Conservation (phyloP, 2,888 invertebrate species). For the Acanthoscelides obtectus region DNA sequence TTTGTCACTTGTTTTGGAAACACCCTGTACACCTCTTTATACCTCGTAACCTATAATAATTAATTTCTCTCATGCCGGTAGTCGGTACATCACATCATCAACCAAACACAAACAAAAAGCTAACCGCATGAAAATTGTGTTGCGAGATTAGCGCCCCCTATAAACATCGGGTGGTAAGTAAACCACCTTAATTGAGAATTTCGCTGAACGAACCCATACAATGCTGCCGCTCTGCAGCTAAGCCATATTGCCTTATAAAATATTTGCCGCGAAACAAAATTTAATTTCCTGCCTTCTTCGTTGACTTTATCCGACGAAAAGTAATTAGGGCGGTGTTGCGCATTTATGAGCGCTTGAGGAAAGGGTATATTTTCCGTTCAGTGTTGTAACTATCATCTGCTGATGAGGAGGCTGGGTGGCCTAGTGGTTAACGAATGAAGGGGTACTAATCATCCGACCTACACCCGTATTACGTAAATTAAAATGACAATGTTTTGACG, state of each 20-base stretch:
- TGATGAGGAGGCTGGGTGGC: too few species aligned
- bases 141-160: neutral
- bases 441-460: too few species aligned
- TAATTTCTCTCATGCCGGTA: too few species aligned
- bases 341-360: neutral
- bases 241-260: neutral
- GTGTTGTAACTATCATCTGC: too few species aligned
- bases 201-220: neutral
- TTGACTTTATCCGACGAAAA: neutral
- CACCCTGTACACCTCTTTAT: too few species aligned
- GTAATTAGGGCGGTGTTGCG: neutral
- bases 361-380: too few species aligned
- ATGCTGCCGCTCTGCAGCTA: neutral
- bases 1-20: too few species aligned
- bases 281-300: neutral
- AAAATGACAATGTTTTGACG: too few species aligned
- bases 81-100: neutral
- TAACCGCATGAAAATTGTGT: neutral
- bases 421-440: too few species aligned
- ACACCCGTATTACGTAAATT: too few species aligned
- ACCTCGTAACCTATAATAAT: too few species aligned
- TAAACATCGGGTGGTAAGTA: neutral
- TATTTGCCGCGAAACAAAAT: neutral
- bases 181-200: neutral
- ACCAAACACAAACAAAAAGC: neutral